Evolutionary conservation across 2,113 vertebrate genomes (phyloP), one percentile per base, ranked within the genome.

Genomic region (Mirza zaza): DNA sequence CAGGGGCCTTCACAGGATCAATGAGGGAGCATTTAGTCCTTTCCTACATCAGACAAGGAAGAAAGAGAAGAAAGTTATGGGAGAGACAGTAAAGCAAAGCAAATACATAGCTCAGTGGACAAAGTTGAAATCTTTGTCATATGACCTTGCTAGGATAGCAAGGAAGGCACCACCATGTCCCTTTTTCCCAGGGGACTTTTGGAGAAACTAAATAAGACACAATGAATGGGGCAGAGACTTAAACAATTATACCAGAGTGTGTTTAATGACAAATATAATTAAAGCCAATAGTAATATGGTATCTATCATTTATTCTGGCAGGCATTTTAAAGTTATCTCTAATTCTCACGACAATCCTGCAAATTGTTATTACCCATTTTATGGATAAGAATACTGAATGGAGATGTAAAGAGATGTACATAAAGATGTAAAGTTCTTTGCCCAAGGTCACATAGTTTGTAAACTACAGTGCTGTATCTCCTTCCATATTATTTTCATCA

Each of bases 1-100:
- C 95, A 87, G 93, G 81, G 97, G 87, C 84, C 94, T 97, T 97
- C 92, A 84, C 90, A 93, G 95, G 96, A 97, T 98, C 97, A 97
- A 65, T 85, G 79, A 95, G 6, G 0, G 92, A 92, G 82, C 83
- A 76, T 97, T 67, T 48, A 80, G 27, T 70, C 52, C 23, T 94
- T 68, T 84, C 45, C 50, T 67, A 5, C 34, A 57, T 83, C 21
- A 93, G 7, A 50, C n/a, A 36, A 23, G 13, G 67, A 90, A n/a
- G 36, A 57, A 95, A 77, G 12, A 63, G 23, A 84, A 65, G n/a
- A 36, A 97, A 96, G 95, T 97, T 98, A 92, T 92, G 95, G 96
- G 92, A n/a, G 27, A 80, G n/a, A 6, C 7, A 83, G 52, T 50
- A 94, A 55, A 65, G 67, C 15, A 27, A 80, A 81, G 45, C 55